These are phyloP conservation scores for Epinephelus awoara DNA, from an alignment of 2,797 vertebrate species.

Conservation along the genomic window DNA sequence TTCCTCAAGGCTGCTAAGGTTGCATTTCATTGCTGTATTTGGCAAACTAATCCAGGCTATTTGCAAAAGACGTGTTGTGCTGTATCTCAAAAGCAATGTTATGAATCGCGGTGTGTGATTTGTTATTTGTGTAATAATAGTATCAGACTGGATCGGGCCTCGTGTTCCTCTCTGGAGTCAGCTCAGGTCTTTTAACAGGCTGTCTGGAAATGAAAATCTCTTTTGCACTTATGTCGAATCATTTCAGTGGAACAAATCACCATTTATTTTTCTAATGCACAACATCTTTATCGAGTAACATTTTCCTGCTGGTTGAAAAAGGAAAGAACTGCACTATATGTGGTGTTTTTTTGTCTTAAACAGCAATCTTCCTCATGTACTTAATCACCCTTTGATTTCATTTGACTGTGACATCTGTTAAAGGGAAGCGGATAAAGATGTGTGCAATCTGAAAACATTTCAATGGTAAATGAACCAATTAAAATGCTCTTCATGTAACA, in stretches of 20 bases:
- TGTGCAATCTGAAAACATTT: constrained; percentile 35
- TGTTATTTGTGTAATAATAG: constrained; percentile 35
- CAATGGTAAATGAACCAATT: constrained; percentile 1
- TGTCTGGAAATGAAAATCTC: constrained; percentile 25
- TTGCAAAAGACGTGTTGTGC: constrained; percentile 32
- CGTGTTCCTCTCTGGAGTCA: constrained; percentile 22
- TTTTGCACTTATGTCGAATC: constrained; percentile 73
- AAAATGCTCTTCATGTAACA: constrained; percentile 13
- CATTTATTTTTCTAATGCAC: constrained; percentile 19
- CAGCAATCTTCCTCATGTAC: constrained; percentile 1
- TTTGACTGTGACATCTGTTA: constrained; percentile 33
- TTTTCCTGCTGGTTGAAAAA: constrained; percentile 20
- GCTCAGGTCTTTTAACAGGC: constrained; percentile 33
- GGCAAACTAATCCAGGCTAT: constrained; percentile 36
- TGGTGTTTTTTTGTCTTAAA: neutral
- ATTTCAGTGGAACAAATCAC: constrained; percentile 67
- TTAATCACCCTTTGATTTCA: constrained; percentile 13
- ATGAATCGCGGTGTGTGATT: constrained; percentile 29
- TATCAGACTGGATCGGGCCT: constrained; percentile 25
- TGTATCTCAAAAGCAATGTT: constrained; percentile 31
- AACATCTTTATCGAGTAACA: constrained; percentile 13
- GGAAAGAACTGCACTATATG: neutral
- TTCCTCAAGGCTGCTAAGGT: constrained; percentile 49
- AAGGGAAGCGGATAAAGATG: constrained; percentile 27
- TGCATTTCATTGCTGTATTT: constrained; percentile 55